A percentile compares a stretch with the other conserved stretches of the same genome.
These are phyloP conservation scores for Chunga burmeisteri DNA, from an alignment of 2,113 vertebrate genomes.

Conservation along the genomic window DNA sequence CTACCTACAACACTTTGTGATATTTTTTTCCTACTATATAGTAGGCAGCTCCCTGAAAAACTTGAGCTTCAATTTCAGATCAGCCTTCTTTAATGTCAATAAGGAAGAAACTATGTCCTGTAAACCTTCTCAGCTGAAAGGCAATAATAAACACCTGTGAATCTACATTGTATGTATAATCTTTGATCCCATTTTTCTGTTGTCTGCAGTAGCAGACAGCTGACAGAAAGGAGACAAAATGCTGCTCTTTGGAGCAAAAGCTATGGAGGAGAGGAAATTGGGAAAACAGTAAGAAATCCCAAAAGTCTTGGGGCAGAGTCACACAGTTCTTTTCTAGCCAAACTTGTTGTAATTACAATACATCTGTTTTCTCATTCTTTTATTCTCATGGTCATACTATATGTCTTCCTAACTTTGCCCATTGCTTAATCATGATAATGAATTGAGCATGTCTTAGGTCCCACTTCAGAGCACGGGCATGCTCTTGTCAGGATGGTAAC, in stretches of 20 bases:
- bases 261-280: background rate
- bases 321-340: background rate
- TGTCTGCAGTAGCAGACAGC: background rate
- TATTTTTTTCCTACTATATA: background rate
- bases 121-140: background rate
- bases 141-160: background rate
- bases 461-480: background rate
- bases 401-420: background rate
- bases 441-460: background rate
- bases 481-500: background rate
- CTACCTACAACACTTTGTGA: background rate
- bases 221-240: background rate
- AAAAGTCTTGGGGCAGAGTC: background rate
- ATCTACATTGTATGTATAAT: background rate
- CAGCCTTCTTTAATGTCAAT: background rate
- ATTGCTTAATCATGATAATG: background rate
- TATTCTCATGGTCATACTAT: background rate
- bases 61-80: background rate
- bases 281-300: background rate
- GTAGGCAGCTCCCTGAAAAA: background rate
- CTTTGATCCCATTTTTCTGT: background rate
- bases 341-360: background rate
- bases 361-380: background rate
- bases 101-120: background rate
- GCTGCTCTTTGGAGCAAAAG: background rate